Evolutionary conservation across 1,140 invertebrate genomes (phyloP).

Genomic region (Trinorchestia longiramus): DNA sequence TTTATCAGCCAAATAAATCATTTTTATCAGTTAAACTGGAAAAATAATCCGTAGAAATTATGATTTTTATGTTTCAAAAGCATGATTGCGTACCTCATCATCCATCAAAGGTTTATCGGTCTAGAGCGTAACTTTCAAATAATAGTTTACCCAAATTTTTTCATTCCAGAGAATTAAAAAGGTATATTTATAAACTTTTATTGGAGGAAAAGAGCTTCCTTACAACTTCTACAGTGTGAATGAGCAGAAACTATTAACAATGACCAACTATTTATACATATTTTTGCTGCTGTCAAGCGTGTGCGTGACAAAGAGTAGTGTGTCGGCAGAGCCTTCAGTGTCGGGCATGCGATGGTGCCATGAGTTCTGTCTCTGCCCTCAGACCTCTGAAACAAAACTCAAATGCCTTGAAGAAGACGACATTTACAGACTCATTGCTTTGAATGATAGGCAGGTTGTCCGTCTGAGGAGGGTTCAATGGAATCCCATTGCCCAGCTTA

Average conservation of each 20-base stretch:
- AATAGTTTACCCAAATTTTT: neutral
- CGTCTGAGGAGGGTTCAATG: conserved; percentile 44
- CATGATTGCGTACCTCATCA: neutral
- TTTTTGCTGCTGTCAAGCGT: neutral
- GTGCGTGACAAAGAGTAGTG: neutral
- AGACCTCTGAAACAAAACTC: conserved; percentile 28
- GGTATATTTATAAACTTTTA: neutral
- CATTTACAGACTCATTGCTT: conserved; percentile 40
- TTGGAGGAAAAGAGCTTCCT: neutral
- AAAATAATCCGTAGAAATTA: no score
- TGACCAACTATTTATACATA: neutral
- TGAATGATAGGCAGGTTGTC: neutral
- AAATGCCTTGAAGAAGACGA: conserved; percentile 57
- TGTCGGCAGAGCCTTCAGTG: conserved; percentile 23
- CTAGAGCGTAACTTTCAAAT: neutral
- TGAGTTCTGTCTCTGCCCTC: conserved; percentile 58
- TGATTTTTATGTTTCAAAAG: no score
- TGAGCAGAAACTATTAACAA: neutral
- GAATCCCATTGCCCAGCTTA: conserved; percentile 21
- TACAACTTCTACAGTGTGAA: neutral
- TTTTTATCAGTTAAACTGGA: neutral
- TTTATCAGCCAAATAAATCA: neutral
- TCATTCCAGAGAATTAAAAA: neutral
- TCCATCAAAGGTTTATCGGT: neutral
- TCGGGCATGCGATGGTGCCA: conserved; percentile 59